Evolutionary conservation across 64 coral and sea anemone species (phyloP).

Genomic region (Stichodactyla mertensii): DNA sequence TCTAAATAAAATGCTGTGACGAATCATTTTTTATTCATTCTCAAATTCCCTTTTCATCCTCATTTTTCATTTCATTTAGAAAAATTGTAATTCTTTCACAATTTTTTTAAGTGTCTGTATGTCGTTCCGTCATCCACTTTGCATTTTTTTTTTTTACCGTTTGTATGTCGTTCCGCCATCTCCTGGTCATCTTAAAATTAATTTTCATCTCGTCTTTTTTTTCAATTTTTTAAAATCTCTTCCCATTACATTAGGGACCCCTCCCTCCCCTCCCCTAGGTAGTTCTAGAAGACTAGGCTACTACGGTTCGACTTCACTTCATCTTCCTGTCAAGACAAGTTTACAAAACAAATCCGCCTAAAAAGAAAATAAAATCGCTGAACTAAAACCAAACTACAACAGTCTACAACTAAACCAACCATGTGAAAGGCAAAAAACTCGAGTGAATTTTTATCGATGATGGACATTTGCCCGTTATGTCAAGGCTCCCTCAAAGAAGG

Average conservation of each 20-base stretch:
- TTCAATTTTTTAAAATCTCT: not conserved
- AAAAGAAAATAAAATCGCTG: not conserved
- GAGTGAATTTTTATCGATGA: not conserved
- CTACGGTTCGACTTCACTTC: not conserved
- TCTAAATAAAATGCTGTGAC: not conserved
- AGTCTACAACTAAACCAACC: not conserved
- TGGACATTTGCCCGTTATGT: constrained; percentile 49
- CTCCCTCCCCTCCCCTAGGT: not conserved
- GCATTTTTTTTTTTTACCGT: not conserved
- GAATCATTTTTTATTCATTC: not conserved
- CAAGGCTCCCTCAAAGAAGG: constrained; percentile 28
- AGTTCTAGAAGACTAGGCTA: not conserved
- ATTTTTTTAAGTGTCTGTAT: not conserved
- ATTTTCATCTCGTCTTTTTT: too few relatives aligned
- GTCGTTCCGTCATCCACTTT: too few relatives aligned
- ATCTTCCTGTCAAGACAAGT: constrained; percentile 1
- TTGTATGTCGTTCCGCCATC: too few relatives aligned
- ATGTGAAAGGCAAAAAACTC: not conserved
- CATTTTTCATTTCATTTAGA: not conserved
- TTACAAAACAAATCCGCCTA: not conserved
- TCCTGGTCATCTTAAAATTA: not conserved
- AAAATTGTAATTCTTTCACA: not conserved
- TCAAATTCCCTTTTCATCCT: not conserved
- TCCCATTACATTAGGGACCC: not conserved
- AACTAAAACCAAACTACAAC: not conserved